A percentile compares a stretch with the other conserved stretches of the same genome.
phyloP scores from a whole-genome alignment of 2,113 vertebrate genomes.

The Amia ocellicauda region DNA sequence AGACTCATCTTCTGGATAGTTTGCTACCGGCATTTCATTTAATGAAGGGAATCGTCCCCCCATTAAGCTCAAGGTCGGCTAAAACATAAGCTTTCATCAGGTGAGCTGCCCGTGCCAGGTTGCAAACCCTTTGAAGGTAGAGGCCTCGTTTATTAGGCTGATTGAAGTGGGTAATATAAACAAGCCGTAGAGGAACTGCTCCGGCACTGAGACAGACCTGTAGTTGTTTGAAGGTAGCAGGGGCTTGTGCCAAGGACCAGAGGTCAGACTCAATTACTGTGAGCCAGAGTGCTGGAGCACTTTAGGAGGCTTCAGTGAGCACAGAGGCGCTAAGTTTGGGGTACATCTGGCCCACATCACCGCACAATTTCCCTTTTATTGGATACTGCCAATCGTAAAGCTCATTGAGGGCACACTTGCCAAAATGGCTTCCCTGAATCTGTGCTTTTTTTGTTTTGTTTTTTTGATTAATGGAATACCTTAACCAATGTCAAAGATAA shows the following conservation, averaged over 20 bases:
- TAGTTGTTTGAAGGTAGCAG: slow-evolving; percentile 31
- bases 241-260: slow-evolving; percentile 12
- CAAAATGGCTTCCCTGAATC: too few relatives aligned
- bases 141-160: slow-evolving; percentile 27
- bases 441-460: too few relatives aligned
- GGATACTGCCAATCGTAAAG: neutral
- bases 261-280: slow-evolving; percentile 38
- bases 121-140: slow-evolving; percentile 53
- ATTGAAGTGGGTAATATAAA: slow-evolving; percentile 55
- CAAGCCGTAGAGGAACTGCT: slow-evolving; percentile 59
- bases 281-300: slow-evolving; percentile 27
- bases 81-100: slow-evolving; percentile 55
- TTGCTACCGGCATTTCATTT: slow-evolving; percentile 22
- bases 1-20: too few relatives aligned
- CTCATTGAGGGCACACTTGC: slow-evolving; percentile 14
- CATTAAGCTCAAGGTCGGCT: slow-evolving; percentile 44
- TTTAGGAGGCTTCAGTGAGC: slow-evolving; percentile 20
- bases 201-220: slow-evolving; percentile 57
- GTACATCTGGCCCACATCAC: slow-evolving; percentile 29
- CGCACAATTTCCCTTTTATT: neutral
- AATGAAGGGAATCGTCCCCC: slow-evolving; percentile 3
- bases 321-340: slow-evolving; percentile 26
- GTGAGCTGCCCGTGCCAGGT: slow-evolving; percentile 42
- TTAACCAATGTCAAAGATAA: too few relatives aligned
- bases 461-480: too few relatives aligned